Base-by-base conservation (phyloP, 2,797 vertebrate species). In the Stomatorhinus walkeri region DNA sequence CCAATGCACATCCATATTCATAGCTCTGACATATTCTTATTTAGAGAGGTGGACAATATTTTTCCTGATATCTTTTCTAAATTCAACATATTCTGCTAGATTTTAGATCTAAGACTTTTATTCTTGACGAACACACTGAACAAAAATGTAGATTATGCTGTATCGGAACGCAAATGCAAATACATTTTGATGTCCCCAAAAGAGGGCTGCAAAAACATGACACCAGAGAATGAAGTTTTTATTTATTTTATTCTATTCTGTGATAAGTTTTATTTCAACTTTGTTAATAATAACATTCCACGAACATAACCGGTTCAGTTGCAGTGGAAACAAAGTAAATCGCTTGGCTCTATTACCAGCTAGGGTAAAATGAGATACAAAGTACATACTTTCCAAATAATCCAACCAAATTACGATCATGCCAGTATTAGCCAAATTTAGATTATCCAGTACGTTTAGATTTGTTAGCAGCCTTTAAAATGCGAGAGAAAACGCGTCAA, bases 171-270 rank as follows among this genome's bases (percentile, higher is more conserved):
- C n/a, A 48, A 85, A 49, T 51, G 7, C 8, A 43, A 84, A 59
- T 10, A 54, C 46, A 36, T 88, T 59, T 40, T 59, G 76, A 59
- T 83, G 8, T 84, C 54, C 9, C 87, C 87, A 81, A 88, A 54
- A 79, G 87, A 81, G 72, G 87, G 87, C 87, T 81, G 87, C 87
- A 88, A 72, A 88, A 72, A 22, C 76, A 88, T 19, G 59, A 83
- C 83, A 14, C 19, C 19, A 51, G 6, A 14, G 51, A 54, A 12
- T 3, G 5, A 24, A 14, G 19, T 54, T 19, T 16, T 16, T 16
- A 16, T 52, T 14, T 14, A 14, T 10, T 10, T 22, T 5, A 24
- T 54, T 24, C 12, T 4, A 32, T 28, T 28, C 24, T 2, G 12
- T 4, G 28, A 56, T 10, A 48, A 61, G 56, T 36, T 24, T 89